Evolutionary conservation across 2,888 invertebrate species (phyloP).

Genomic region (Leucania comma): DNA sequence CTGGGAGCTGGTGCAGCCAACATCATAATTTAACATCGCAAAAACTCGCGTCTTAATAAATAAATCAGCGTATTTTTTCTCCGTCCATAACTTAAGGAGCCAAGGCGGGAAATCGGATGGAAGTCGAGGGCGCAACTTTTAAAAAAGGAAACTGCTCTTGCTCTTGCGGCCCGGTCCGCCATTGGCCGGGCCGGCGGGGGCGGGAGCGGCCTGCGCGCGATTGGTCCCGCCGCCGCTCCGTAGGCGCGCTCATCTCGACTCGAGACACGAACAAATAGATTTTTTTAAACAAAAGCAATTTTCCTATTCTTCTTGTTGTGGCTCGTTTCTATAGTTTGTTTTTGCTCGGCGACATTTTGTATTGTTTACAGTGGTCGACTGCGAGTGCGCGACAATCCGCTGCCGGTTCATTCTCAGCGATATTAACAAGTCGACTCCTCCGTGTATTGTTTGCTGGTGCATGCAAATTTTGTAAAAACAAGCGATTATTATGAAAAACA

Average conservation of each 20-base stretch:
- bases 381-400: conserved; percentile 84
- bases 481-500: conserved; percentile 84
- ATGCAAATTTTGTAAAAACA: conserved; percentile 88
- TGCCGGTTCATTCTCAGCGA: conserved; percentile 89
- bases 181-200: conserved; percentile 86
- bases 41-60: conserved; percentile 86
- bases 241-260: conserved; percentile 88
- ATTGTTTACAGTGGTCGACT: conserved; percentile 88
- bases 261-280: conserved; percentile 89
- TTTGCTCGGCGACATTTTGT: conserved; percentile 87
- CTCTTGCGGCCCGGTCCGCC: conserved; percentile 75
- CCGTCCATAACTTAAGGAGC: conserved; percentile 86
- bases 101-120: conserved; percentile 90
- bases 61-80: conserved; percentile 87
- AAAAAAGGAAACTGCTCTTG: conserved; percentile 90
- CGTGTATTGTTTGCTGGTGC: conserved; percentile 80
- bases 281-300: conserved; percentile 91
- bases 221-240: conserved; percentile 84
- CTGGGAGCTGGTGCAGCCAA: conserved; percentile 76
- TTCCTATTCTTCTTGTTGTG: conserved; percentile 90
- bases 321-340: conserved; percentile 88
- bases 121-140: conserved; percentile 89
- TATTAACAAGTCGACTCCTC: conserved; percentile 84
- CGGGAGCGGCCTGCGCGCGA: conserved; percentile 82
- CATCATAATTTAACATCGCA: conserved; percentile 87